A percentile compares a stretch with the other conserved stretches of the same genome.
Conservation (phyloP, 1,140 invertebrate genomes). For the Trachelipus rathkii region DNA sequence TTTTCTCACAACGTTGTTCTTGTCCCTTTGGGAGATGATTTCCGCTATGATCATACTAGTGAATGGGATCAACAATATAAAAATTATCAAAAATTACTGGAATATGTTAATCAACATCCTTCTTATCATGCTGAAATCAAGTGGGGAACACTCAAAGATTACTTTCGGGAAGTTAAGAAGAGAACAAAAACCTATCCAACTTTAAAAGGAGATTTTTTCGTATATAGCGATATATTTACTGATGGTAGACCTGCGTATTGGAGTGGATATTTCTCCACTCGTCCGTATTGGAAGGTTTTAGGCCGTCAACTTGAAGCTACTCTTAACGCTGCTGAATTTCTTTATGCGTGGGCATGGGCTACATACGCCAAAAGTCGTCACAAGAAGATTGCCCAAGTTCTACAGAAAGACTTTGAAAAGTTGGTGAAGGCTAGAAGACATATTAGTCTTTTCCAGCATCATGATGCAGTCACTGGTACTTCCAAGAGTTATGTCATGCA, state of each 20-base stretch:
- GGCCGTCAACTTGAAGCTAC: constrained; percentile 80
- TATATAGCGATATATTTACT: constrained; percentile 90
- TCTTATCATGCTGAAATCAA: constrained; percentile 70
- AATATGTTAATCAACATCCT: constrained; percentile 71
- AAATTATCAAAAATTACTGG: constrained; percentile 81
- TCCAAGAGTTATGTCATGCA: constrained; percentile 84
- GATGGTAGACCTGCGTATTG: constrained; percentile 89
- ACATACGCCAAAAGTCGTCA: constrained; percentile 50
- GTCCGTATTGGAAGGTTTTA: constrained; percentile 87
- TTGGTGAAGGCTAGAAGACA: constrained; percentile 69
- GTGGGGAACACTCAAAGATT: constrained; percentile 86
- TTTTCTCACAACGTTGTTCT: constrained; percentile 84
- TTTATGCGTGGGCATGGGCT: constrained; percentile 74
- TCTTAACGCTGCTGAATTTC: constrained; percentile 78
- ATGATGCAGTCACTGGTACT: constrained; percentile 94
- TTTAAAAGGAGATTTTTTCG: constrained; percentile 90
- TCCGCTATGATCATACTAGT: constrained; percentile 74
- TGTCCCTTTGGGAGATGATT: constrained; percentile 87
- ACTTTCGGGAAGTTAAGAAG: constrained; percentile 68
- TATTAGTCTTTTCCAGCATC: constrained; percentile 89
- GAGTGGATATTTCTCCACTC: constrained; percentile 91
- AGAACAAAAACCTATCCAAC: constrained; percentile 56
- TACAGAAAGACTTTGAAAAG: constrained; percentile 78
- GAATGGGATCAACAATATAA: constrained; percentile 90
- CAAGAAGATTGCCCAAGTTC: constrained; percentile 56